Evolutionary conservation across 2,888 invertebrate species (phyloP).

Genomic region (Cosmorhoe ocellata): DNA sequence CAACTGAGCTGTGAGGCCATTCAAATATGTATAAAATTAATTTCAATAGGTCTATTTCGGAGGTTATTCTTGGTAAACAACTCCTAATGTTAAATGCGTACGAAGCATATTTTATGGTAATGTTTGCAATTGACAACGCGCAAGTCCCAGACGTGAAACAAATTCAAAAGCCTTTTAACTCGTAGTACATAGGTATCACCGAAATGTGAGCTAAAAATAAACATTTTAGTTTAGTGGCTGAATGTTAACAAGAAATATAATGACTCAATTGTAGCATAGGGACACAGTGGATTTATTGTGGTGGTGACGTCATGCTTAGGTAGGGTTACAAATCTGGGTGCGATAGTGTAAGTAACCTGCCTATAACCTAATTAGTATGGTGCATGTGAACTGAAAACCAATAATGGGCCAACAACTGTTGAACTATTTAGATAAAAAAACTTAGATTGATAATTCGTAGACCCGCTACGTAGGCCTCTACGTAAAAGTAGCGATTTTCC

Average conservation of each 20-base stretch:
- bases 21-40: too few relatives aligned
- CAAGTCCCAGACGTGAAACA: constrained; percentile 24
- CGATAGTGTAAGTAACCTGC: too few relatives aligned
- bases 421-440: too few relatives aligned
- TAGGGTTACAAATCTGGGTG: too few relatives aligned
- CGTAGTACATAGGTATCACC: constrained; percentile 9
- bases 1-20: too few relatives aligned
- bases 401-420: neutral
- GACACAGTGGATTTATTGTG: too few relatives aligned
- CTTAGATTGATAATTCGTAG: neutral
- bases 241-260: neutral
- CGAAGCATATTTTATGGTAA: constrained; percentile 19
- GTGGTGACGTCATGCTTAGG: too few relatives aligned
- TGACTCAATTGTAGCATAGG: neutral
- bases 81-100: neutral
- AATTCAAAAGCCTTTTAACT: constrained; percentile 26
- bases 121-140: constrained; percentile 32
- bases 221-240: neutral
- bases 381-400: too few relatives aligned
- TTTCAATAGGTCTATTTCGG: too few relatives aligned
- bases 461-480: neutral
- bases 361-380: too few relatives aligned
- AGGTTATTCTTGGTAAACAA: too few relatives aligned
- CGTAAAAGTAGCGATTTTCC: constrained; percentile 7
- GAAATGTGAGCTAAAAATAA: constrained; percentile 19